Evolutionary conservation across 2,113 vertebrate genomes (phyloP), one percentile per base, ranked within the genome.

Genomic region (Camelus dromedarius): DNA sequence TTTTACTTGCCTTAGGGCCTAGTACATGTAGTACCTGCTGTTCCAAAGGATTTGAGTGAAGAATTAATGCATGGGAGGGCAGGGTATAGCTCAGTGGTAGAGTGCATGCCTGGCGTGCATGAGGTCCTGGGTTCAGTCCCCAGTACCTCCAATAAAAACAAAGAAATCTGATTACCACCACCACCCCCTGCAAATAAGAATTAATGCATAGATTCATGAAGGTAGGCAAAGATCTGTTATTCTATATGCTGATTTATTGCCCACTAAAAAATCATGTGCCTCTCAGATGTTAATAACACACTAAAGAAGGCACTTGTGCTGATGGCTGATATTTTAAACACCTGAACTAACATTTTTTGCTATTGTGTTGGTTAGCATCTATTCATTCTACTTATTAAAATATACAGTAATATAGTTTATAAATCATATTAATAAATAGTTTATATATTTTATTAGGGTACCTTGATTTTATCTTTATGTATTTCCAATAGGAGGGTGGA

Each of bases 11-110:
- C 48, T 81, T 20, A 12, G n/a, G 42, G 26, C 12, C 46, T 82
- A 38, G 6, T 70, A 54, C 13, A 7, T 12, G 3, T 77, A 54
- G 26, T 77, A 54, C n/a, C 62, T 73, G 75, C 66, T 94, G 54
- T 83, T 90, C 42, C 80, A 60, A 60, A 77, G 69, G 60, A 90
- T 66, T 32, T 81, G 73, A 92, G 48, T n/a, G 67, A 89, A 92
- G 50, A 30, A 22, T 75, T 86, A 56, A 60, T 20, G 30, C 85
- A 42, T 5, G 38, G 38, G 38, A 42, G 38, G 38, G 38, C 38
- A 42, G 38, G 38, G 38, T 42, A 42, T 42, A 42, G 38, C 38
- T 42, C 38, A 42, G 38, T 42, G 38, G 38, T 42, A 42, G 38
- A 42, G 38, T 42, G 38, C 38, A 42, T 42, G 38, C 38, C 38